Percentiles rank a stretch among this genome's conserved stretches.
Conservation (phyloP, 2,888 invertebrate species). For the Ornithoptera priamus region DNA sequence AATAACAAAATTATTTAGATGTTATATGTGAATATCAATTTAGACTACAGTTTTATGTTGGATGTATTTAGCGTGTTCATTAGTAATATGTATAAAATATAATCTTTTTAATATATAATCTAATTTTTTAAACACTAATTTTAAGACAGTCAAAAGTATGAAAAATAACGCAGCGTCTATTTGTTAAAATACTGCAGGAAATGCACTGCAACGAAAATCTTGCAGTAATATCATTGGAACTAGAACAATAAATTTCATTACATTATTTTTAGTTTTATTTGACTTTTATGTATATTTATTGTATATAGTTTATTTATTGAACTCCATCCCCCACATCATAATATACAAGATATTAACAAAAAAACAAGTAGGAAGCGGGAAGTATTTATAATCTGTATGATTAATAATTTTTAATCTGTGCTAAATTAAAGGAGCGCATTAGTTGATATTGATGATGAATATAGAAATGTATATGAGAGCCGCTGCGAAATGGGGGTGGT, state of each 20-base stretch:
- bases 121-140: not conserved
- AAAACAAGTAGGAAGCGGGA: too few relatives aligned
- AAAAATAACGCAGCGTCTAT: not conserved
- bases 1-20: too few relatives aligned
- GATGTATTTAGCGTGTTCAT: too few relatives aligned
- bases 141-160: not conserved
- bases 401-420: slow-evolving; percentile 14
- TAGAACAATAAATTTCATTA: not conserved
- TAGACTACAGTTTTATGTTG: too few relatives aligned
- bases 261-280: not conserved
- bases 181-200: not conserved
- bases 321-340: too few relatives aligned
- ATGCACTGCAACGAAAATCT: not conserved
- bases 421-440: not conserved
- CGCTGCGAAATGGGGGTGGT: slow-evolving; percentile 9
- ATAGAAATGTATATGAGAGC: slow-evolving; percentile 1
- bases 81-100: too few relatives aligned
- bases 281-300: not conserved
- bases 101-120: too few relatives aligned
- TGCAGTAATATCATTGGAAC: not conserved
- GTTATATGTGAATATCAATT: too few relatives aligned
- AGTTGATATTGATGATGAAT: slow-evolving; percentile 7
- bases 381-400: not conserved
- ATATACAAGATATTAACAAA: not conserved
- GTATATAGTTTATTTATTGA: not conserved